A percentile compares a stretch with the other conserved stretches of the same genome.
These are phyloP conservation scores for Agrochola lota DNA, from an alignment of 2,888 invertebrate species.

Conservation along the genomic window DNA sequence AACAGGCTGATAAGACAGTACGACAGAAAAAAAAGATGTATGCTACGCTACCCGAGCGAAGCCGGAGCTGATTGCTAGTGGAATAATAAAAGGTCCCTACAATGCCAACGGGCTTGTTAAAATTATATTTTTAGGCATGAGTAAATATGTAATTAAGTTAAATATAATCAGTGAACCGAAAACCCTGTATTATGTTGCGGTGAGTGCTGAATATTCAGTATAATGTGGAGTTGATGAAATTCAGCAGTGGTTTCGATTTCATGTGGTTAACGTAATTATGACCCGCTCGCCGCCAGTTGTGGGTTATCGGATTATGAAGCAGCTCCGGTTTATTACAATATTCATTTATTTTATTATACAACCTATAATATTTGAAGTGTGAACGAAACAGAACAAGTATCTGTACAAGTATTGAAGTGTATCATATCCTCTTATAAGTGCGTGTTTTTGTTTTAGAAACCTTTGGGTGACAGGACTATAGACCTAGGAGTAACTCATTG, in stretches of 20 bases:
- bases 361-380: not conserved
- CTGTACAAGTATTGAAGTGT: not conserved
- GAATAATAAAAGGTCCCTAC: not conserved
- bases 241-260: constrained; percentile 39
- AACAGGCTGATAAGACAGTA: too few relatives aligned
- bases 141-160: not conserved
- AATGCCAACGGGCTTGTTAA: not conserved
- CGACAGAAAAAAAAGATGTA: too few relatives aligned
- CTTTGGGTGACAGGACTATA: not conserved
- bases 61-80: too few relatives aligned
- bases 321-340: constrained; percentile 15
- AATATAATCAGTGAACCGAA: constrained; percentile 6
- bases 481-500: not conserved
- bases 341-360: not conserved
- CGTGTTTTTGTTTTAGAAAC: not conserved
- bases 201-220: constrained; percentile 15
- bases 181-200: constrained; percentile 1
- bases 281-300: constrained; percentile 27
- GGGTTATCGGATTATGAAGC: constrained; percentile 15
- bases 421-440: not conserved
- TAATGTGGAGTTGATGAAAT: constrained; percentile 34
- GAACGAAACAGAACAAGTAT: not conserved
- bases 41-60: too few relatives aligned
- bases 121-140: not conserved
- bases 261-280: constrained; percentile 39